A percentile compares a stretch with the other conserved stretches of the same genome.
These are phyloP conservation scores for Alfaro cultratus DNA, from an alignment of 2,797 vertebrate genomes.

Conservation along the genomic window DNA sequence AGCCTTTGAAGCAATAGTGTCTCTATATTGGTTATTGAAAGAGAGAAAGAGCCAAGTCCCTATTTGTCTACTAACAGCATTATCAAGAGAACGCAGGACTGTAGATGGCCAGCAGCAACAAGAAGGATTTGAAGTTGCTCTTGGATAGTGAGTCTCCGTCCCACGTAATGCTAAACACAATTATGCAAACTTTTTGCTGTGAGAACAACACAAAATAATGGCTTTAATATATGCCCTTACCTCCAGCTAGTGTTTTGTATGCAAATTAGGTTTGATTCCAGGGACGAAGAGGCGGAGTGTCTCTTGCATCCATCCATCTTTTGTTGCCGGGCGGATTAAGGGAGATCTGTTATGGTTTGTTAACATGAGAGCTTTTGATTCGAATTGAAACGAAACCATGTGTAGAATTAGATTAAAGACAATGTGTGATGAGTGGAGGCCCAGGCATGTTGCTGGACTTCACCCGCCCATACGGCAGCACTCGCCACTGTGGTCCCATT, in stretches of 20 bases:
- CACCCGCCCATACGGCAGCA: constrained; percentile 53
- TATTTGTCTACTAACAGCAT: constrained; percentile 68
- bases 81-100: constrained; percentile 78
- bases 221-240: constrained; percentile 86
- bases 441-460: constrained; percentile 76
- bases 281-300: constrained; percentile 80
- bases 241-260: constrained; percentile 82
- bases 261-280: constrained; percentile 84
- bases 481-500: constrained; percentile 70
- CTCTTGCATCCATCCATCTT: constrained; percentile 81
- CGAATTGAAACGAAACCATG: constrained; percentile 83
- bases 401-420: constrained; percentile 87
- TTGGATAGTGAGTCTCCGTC: constrained; percentile 70
- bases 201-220: constrained; percentile 79
- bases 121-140: constrained; percentile 79
- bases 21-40: constrained; percentile 41
- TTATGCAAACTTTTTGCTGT: constrained; percentile 80
- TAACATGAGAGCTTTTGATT: constrained; percentile 85
- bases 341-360: constrained; percentile 85
- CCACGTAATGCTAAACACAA: constrained; percentile 75
- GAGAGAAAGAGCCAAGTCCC: constrained; percentile 47
- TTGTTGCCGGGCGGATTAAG: constrained; percentile 83
- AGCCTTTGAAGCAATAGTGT: constrained; percentile 61
- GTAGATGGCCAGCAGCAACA: constrained; percentile 77
- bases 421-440: constrained; percentile 76